A percentile compares a stretch with the other conserved stretches of the same genome.
phyloP scores from a whole-genome alignment of 2,113 vertebrate species.

The Channa maculata region DNA sequence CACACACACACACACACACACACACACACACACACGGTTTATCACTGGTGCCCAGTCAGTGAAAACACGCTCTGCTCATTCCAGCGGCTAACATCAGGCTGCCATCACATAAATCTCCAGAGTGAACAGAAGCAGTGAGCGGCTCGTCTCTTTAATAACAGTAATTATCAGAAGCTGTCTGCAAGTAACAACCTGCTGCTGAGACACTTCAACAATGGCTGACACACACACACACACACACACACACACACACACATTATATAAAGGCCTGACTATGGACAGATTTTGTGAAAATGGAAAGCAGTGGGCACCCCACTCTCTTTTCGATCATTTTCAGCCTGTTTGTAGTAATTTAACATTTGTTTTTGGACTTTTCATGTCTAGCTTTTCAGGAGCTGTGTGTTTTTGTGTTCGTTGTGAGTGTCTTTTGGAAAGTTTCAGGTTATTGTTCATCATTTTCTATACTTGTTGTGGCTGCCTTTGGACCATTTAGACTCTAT shows the following conservation, averaged over 20 bases:
- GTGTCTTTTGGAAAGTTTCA: too few relatives aligned
- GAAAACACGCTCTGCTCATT: too few relatives aligned
- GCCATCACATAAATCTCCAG: constrained; percentile 12
- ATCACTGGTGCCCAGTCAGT: background rate
- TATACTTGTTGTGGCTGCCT: too few relatives aligned
- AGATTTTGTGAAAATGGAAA: too few relatives aligned
- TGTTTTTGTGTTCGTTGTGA: too few relatives aligned
- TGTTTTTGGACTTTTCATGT: too few relatives aligned
- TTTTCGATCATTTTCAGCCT: too few relatives aligned
- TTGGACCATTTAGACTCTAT: too few relatives aligned
- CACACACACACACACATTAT: background rate
- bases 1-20: background rate
- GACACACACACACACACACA: constrained; percentile 2
- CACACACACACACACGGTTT: background rate
- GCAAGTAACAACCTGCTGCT: background rate
- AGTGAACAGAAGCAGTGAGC: constrained; percentile 32
- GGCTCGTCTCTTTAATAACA: constrained; percentile 46
- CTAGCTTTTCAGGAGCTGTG: too few relatives aligned
- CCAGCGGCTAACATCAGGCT: constrained; percentile 22
- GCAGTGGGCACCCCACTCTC: too few relatives aligned
- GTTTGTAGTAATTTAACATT: too few relatives aligned
- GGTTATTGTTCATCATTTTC: too few relatives aligned
- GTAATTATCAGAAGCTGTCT: constrained; percentile 52
- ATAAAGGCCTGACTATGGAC: background rate
- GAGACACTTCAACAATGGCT: background rate